These are phyloP conservation scores for Poecilia wingei DNA, from an alignment of 2,797 vertebrate genomes.

Conservation along the genomic window DNA sequence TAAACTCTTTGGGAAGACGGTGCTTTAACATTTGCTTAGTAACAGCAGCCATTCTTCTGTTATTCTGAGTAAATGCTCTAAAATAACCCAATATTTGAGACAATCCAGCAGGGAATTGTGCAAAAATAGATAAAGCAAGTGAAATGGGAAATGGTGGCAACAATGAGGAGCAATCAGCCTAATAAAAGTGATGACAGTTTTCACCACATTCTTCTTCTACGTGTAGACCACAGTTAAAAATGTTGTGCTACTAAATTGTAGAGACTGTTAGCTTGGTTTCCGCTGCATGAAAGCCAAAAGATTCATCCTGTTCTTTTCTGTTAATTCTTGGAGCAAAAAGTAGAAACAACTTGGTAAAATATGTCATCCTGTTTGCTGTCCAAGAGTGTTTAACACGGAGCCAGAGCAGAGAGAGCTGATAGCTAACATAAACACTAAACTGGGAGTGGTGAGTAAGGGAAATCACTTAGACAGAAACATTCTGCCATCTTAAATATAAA, in stretches of 20 bases:
- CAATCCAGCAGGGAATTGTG: slow-evolving; percentile 27
- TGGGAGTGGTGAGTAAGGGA: slow-evolving; percentile 38
- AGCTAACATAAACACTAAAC: slow-evolving; percentile 47
- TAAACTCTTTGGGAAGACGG: not conserved
- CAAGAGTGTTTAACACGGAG: slow-evolving; percentile 25
- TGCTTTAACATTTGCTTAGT: not conserved
- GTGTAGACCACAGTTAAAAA: slow-evolving; percentile 38
- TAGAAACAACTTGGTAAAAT: slow-evolving; percentile 22
- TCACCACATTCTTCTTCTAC: slow-evolving; percentile 26
- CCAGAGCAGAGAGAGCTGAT: slow-evolving; percentile 22
- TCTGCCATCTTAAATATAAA: slow-evolving; percentile 49
- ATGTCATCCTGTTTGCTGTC: slow-evolving; percentile 14
- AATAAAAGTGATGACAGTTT: slow-evolving; percentile 41
- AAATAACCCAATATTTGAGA: slow-evolving; percentile 30
- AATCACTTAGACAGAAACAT: slow-evolving; percentile 52
- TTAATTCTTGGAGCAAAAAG: slow-evolving; percentile 21
- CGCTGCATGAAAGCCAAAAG: slow-evolving; percentile 16
- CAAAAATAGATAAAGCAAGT: slow-evolving; percentile 3
- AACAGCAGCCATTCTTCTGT: not conserved
- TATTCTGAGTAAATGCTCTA: slow-evolving; percentile 10
- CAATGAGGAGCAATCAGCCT: slow-evolving; percentile 25
- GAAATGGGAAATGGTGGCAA: slow-evolving; percentile 34
- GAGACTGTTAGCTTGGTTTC: slow-evolving; percentile 15
- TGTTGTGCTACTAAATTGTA: slow-evolving; percentile 22
- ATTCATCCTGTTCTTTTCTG: slow-evolving; percentile 19